Base-by-base conservation (phyloP, 2,113 vertebrate genomes). In the Neofelis nebulosa region DNA sequence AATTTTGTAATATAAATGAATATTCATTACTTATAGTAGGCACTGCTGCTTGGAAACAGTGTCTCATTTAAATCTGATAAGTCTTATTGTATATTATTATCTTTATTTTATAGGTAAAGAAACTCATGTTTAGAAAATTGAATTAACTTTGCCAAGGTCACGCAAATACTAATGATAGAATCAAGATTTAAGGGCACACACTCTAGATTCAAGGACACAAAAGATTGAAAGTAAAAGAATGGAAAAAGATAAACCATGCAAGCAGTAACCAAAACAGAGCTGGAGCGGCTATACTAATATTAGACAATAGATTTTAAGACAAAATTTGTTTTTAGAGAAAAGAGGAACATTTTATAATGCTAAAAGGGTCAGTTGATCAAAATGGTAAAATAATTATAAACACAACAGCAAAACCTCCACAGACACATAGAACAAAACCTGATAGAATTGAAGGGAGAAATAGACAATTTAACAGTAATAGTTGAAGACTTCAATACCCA, bases 141-240 rank as follows among this genome's bases (percentile, higher is more conserved):
- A 94, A 81, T 96, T 95, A 96, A 63, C 29, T n/a, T 96, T 65
- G 7, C 74, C n/a, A 96, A 11, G 3, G 13, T 97, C 45, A 55
- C 80, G 29, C 36, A 95, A 27, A 76, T 97, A 71, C 29, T 85
- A 89, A 38, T 81, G 55, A 86, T 33, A 89, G 38, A 91, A 48
- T 90, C 36, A 76, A 66, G 57, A 83, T 69, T 79, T 25, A 69
- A n/a, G 25, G 41, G 87, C 13, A 52, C 4, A 38, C 5, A 86
- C 7, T 57, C 65, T 71, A 66, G 61, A 79, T 94, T 84, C 4
- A 78, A 36, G 92, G 41, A 68, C 29, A 65, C 10, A 57, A 8
- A 57, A 91, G 48, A 6, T 55, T 33, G 48, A 86, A 96, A 92
- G 25, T 82, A 73, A 83, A 88, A 86, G 9, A 14, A 55, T 82